phyloP scores from a whole-genome alignment of 2,113 vertebrate species.

The Empidonax traillii region DNA sequence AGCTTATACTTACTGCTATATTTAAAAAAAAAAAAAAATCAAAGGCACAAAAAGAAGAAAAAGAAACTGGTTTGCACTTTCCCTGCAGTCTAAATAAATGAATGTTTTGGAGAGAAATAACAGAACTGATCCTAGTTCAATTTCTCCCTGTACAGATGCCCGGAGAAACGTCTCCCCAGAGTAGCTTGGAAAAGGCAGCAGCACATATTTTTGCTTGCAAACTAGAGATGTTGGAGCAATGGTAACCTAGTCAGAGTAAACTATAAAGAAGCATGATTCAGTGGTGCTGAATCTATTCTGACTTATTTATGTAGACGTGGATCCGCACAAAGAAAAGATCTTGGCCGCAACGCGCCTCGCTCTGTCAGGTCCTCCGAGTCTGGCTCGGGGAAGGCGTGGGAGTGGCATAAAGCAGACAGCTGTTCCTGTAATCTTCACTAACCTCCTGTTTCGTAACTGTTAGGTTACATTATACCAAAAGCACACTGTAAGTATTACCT shows the following conservation, averaged over 20 bases:
- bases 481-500: conserved; percentile 25
- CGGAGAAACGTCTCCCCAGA: background rate
- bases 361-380: conserved; percentile 1
- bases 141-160: background rate
- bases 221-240: background rate
- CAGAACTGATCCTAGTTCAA: background rate
- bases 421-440: conserved; percentile 21
- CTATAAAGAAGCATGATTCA: background rate
- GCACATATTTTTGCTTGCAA: background rate
- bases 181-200: background rate
- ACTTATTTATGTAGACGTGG: background rate
- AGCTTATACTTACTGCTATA: background rate
- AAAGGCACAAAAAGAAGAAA: background rate
- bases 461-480: background rate
- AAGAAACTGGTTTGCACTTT: background rate
- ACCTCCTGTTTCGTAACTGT: conserved; percentile 27
- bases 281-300: background rate
- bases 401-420: conserved; percentile 36
- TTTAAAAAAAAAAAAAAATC: background rate
- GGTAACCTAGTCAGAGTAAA: background rate
- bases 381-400: background rate
- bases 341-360: background rate
- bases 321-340: background rate
- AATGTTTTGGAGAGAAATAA: background rate
- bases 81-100: background rate